phyloP scores from a whole-genome alignment of 2,888 invertebrate species.

The Spodoptera picta region DNA sequence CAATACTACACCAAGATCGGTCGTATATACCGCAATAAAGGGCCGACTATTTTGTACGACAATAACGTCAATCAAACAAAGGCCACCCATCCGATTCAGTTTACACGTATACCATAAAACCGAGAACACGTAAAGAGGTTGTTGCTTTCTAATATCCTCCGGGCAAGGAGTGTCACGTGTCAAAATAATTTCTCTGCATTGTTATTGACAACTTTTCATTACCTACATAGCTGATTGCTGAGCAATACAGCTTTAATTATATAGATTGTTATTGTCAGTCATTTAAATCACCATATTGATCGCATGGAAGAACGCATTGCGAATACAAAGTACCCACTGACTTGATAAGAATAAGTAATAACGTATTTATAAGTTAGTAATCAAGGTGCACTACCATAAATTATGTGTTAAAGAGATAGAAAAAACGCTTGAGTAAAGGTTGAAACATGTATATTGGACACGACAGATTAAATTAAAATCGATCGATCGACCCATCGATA shows the following conservation, averaged over 20 bases:
- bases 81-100: constrained; percentile 47
- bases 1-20: too few relatives aligned
- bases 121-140: constrained; percentile 52
- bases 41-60: constrained; percentile 19
- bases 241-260: constrained; percentile 42
- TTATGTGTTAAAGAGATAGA: too few relatives aligned
- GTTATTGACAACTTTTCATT: constrained; percentile 41
- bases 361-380: constrained; percentile 4
- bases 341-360: constrained; percentile 40
- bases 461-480: constrained; percentile 20
- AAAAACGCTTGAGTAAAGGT: background rate
- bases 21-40: constrained; percentile 6
- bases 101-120: constrained; percentile 51
- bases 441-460: constrained; percentile 10
- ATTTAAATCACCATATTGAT: constrained; percentile 46
- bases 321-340: constrained; percentile 37
- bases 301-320: constrained; percentile 26
- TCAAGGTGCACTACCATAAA: constrained; percentile 10
- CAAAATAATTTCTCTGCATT: constrained; percentile 51
- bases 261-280: constrained; percentile 40
- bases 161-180: constrained; percentile 43
- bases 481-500: constrained; percentile 6
- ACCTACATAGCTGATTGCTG: constrained; percentile 46
- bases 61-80: constrained; percentile 26
- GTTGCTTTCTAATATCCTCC: constrained; percentile 53